Percentiles rank a stretch among this genome's conserved stretches.
Conservation (phyloP, 1,140 invertebrate species). For the Drosophila hydei region DNA sequence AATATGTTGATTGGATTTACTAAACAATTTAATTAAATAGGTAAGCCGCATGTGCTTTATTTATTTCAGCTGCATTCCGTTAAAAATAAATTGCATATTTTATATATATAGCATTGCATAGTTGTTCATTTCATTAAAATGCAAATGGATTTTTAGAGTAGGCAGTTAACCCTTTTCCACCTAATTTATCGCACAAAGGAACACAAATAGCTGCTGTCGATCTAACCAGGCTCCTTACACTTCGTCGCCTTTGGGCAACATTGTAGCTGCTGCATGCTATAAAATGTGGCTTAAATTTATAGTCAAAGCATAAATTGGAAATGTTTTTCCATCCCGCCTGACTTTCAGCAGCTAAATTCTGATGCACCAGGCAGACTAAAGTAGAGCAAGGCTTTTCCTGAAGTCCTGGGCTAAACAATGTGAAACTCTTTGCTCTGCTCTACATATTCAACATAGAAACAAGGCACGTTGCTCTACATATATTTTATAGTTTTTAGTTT, state of each 20-base stretch:
- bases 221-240: slow-evolving; percentile 1
- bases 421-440: neutral
- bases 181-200: slow-evolving; percentile 11
- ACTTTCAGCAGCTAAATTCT: slow-evolving; percentile 6
- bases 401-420: neutral
- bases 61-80: neutral
- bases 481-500: no score
- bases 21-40: slow-evolving; percentile 4
- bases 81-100: neutral
- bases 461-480: neutral
- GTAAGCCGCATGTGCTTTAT: neutral
- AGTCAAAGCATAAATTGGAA: slow-evolving; percentile 40
- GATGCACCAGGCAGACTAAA: neutral
- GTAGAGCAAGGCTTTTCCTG: neutral
- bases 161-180: neutral
- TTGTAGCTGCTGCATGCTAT: slow-evolving; percentile 16
- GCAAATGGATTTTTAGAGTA: neutral
- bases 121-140: neutral
- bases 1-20: neutral
- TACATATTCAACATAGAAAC: neutral
- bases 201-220: neutral
- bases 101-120: neutral
- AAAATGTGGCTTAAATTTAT: slow-evolving; percentile 36
- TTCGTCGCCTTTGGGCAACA: slow-evolving; percentile 30
- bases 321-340: slow-evolving; percentile 6